Conservation (phyloP, 2,797 vertebrate species). For the Mus minutoides region DNA sequence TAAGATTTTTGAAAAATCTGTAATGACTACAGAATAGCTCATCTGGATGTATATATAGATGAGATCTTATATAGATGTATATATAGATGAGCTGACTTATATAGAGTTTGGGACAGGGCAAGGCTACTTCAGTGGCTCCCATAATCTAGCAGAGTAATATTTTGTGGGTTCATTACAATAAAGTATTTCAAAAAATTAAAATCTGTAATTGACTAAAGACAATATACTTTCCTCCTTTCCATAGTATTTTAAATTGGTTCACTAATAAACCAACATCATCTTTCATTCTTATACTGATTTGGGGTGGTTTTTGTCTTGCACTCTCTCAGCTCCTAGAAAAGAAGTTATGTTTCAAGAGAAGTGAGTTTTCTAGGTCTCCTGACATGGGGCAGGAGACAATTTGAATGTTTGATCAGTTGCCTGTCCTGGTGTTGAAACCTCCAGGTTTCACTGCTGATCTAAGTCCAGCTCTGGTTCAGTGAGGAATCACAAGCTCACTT, state of each 20-base stretch:
- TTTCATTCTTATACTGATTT: not conserved
- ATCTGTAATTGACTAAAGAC: slow-evolving; percentile 32
- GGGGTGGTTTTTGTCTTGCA: not conserved
- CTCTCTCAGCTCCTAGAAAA: slow-evolving; percentile 3
- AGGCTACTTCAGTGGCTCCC: not conserved
- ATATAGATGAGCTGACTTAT: no score
- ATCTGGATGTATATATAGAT: no score
- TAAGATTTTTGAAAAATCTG: not conserved
- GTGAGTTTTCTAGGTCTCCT: slow-evolving; percentile 36
- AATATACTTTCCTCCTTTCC: not conserved
- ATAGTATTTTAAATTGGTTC: slow-evolving; percentile 48
- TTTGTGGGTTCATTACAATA: not conserved
- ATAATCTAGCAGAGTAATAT: not conserved
- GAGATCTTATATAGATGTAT: no score
- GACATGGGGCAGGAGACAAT: not conserved
- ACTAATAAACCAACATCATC: not conserved
- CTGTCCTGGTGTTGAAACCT: slow-evolving; percentile 16
- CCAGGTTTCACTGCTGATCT: not conserved
- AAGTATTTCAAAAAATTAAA: not conserved
- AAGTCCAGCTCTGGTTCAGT: not conserved
- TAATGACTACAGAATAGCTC: not conserved
- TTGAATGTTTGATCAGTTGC: slow-evolving; percentile 23
- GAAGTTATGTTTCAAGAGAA: not conserved
- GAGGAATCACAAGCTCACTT: slow-evolving; percentile 15
- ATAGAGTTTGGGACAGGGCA: not conserved